phyloP scores from a whole-genome alignment of 2,113 vertebrate species.

The Brachyhypopomus gauderio region DNA sequence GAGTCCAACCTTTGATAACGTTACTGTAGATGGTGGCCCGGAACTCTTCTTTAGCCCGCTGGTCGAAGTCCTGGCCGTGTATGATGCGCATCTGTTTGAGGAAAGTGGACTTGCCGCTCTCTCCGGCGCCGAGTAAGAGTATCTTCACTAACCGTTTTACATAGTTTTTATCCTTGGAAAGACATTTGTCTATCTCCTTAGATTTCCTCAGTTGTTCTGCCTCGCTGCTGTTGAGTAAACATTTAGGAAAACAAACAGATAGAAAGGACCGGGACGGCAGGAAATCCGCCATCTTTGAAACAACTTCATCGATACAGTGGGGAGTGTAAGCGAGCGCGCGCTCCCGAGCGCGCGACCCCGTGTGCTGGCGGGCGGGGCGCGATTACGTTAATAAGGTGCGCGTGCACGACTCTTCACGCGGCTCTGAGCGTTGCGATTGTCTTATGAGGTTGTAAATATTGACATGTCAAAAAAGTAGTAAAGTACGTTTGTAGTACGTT shows the following conservation, averaged over 20 bases:
- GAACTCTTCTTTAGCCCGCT: conserved; percentile 90
- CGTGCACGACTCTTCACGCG: no score
- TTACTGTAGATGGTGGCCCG: conserved; percentile 92
- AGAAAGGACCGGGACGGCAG: conserved; percentile 92
- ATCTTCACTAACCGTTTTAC: conserved; percentile 93
- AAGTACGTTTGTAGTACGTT: neutral
- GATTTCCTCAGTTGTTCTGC: conserved; percentile 89
- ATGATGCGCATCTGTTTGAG: conserved; percentile 98
- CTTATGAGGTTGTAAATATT: no score
- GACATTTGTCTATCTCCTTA: conserved; percentile 89
- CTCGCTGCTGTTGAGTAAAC: conserved; percentile 87
- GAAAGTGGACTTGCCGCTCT: conserved; percentile 97
- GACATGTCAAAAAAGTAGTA: no score
- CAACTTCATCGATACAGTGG: conserved; percentile 81
- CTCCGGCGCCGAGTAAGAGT: conserved; percentile 89
- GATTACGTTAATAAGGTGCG: no score
- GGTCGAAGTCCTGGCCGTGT: conserved; percentile 93
- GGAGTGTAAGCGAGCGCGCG: conserved; percentile 34
- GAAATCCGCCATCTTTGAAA: conserved; percentile 95
- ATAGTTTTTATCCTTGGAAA: conserved; percentile 87
- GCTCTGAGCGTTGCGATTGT: no score
- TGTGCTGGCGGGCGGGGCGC: no score
- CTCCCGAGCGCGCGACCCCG: no score
- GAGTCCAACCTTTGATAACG: conserved; percentile 85
- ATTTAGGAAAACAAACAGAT: conserved; percentile 90